phyloP scores from a whole-genome alignment of 64 coral and sea anemone species.

The Stichodactyla helianthus region DNA sequence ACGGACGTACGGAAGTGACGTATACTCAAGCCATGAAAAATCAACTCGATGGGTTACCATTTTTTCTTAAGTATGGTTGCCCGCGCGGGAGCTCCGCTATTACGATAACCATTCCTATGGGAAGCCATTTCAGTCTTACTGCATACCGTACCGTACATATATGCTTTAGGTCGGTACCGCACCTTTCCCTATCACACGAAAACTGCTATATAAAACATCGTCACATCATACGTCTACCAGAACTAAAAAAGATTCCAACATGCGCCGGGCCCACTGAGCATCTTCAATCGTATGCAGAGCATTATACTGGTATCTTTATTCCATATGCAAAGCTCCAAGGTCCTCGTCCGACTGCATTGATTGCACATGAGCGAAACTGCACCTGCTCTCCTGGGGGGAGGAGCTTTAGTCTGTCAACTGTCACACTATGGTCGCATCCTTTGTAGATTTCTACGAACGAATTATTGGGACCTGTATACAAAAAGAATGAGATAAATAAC shows the following conservation, averaged over 20 bases:
- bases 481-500: not conserved
- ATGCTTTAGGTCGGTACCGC: too few relatives aligned
- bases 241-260: not conserved
- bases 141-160: too few relatives aligned
- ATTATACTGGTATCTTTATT: constrained; percentile 66
- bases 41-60: too few relatives aligned
- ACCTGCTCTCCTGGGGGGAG: constrained; percentile 57
- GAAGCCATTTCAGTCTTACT: too few relatives aligned
- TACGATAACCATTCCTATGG: too few relatives aligned
- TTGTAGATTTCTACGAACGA: constrained; percentile 76
- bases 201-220: not conserved
- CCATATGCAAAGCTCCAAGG: constrained; percentile 82
- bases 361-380: constrained; percentile 86
- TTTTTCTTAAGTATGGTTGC: too few relatives aligned
- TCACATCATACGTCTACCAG: too few relatives aligned
- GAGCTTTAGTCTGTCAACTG: constrained; percentile 24
- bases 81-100: too few relatives aligned
- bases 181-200: not conserved
- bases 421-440: constrained; percentile 45
- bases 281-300: not conserved
- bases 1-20: too few relatives aligned
- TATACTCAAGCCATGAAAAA: too few relatives aligned
- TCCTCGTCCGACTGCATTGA: constrained; percentile 70
- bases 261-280: not conserved
- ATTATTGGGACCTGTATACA: constrained; percentile 64